Evolutionary conservation across 2,888 invertebrate species (phyloP).

Genomic region (Cerastis leucographa): DNA sequence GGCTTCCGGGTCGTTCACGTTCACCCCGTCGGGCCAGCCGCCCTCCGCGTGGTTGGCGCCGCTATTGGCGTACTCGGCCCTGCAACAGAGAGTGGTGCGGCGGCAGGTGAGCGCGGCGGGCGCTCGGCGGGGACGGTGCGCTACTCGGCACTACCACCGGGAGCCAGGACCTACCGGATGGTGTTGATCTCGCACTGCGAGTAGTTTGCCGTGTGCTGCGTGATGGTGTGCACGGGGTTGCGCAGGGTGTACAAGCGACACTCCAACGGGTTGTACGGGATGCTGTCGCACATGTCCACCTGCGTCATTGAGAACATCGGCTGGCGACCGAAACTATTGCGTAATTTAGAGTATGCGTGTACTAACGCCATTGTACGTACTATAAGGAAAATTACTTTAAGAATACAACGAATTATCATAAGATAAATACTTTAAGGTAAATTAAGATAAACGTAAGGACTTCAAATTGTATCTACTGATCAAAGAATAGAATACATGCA

Average conservation of each 20-base stretch:
- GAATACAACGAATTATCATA: slow-evolving; percentile 4
- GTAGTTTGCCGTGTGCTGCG: slow-evolving; percentile 85
- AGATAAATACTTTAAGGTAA: neutral
- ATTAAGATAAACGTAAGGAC: neutral
- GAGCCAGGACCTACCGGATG: slow-evolving; percentile 72
- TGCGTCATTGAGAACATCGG: slow-evolving; percentile 87
- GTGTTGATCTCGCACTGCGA: slow-evolving; percentile 91
- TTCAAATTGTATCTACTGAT: neutral
- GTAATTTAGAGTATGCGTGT: slow-evolving; percentile 84
- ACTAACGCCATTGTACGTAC: slow-evolving; percentile 74
- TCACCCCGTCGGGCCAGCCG: slow-evolving; percentile 95
- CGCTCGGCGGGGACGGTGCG: too few species aligned
- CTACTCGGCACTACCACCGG: too few species aligned
- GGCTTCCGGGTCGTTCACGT: slow-evolving; percentile 92
- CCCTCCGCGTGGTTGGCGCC: slow-evolving; percentile 94
- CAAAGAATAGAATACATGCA: neutral
- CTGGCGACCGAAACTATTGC: slow-evolving; percentile 86
- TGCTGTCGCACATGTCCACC: slow-evolving; percentile 80
- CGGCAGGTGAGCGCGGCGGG: neutral
- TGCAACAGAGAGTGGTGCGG: slow-evolving; percentile 65
- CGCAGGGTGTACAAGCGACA: slow-evolving; percentile 85
- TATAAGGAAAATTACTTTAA: neutral
- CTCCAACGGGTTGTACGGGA: slow-evolving; percentile 76
- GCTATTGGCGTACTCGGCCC: slow-evolving; percentile 90
- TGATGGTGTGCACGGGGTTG: slow-evolving; percentile 88